Conservation (phyloP, 2,888 invertebrate species). For the Geophilus truncorum region DNA sequence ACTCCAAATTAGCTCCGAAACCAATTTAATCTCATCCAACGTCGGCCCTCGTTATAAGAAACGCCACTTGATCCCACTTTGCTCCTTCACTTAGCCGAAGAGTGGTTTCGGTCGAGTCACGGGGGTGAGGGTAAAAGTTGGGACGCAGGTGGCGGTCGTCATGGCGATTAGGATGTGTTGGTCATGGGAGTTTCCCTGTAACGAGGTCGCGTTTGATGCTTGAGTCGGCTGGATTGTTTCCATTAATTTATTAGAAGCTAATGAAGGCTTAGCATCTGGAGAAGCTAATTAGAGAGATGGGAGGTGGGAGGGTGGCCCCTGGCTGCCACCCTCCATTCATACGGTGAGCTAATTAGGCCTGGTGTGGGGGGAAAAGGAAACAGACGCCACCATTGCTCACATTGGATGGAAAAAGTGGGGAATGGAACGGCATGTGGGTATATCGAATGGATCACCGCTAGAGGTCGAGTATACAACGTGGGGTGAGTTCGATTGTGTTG, state of each 20-base stretch:
- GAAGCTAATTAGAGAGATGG: constrained; percentile 28
- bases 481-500: not conserved
- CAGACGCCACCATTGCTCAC: constrained; percentile 25
- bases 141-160: constrained; percentile 11
- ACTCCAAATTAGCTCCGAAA: constrained; percentile 27
- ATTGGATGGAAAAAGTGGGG: constrained; percentile 7
- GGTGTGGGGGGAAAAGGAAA: constrained; percentile 26
- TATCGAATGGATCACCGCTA: not conserved
- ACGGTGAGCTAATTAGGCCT: constrained; percentile 23
- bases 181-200: not conserved
- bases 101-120: constrained; percentile 6
- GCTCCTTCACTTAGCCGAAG: not conserved
- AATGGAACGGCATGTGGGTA: not conserved
- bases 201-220: not conserved
- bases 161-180: not conserved
- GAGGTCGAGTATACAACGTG: not conserved
- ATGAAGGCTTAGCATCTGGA: constrained; percentile 30
- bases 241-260: constrained; percentile 31
- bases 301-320: not conserved
- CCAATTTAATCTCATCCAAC: constrained; percentile 24
- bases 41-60: not conserved
- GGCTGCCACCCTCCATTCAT: constrained; percentile 31
- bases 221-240: constrained; percentile 28
- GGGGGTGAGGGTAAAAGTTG: not conserved
- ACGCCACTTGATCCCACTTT: constrained; percentile 27